Evolutionary conservation across 1,140 invertebrate genomes (phyloP), one percentile per base, ranked within the genome.

Genomic region (Drosophila suzukii): DNA sequence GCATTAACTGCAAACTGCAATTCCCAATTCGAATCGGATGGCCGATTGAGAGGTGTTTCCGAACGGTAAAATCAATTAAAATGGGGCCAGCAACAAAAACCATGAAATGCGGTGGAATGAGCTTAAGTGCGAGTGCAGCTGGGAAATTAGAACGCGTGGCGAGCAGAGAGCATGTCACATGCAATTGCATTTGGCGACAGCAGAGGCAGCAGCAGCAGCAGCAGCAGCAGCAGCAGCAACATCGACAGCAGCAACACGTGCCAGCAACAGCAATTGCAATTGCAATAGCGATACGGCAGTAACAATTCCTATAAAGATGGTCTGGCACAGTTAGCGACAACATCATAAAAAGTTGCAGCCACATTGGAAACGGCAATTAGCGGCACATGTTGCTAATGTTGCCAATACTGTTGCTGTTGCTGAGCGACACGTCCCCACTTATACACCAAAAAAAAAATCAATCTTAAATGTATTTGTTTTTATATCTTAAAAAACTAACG

Each of bases 31-130:
- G 65, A 68, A 68, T 68, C 46, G 65, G n/a, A 65, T 65, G 47
- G 62, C 24, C 61, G 39, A 81, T 63, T 54, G 67, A 61, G 65
- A 85, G 81, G 81, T 81, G 81, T 79, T 79, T 58, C 49, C 46
- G 59, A 68, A 68, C 79, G 79, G 62, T 65, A 68, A 81, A 85
- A 81, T 86, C 82, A 85, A 85, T 85, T 86, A 86, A 72, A 86
- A 65, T 50, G 56, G 67, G 58, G 74, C 74, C 58, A 67, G n/a
- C 47, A 62, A 56, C 53, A 65, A 47, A 55, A 44, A 17, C 32
- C 57, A 49, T 59, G 57, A 34, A 72, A 72, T 63, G 46, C 54
- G 50, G 53, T 51, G 56, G 73, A 79, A 74, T 73, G 57, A 68
- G 74, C 74, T 44, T 67, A 47, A 75, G 54, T 53, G 46, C 75